Base-by-base conservation (phyloP, 2,888 invertebrate species). In the Liposcelis brunnea region DNA sequence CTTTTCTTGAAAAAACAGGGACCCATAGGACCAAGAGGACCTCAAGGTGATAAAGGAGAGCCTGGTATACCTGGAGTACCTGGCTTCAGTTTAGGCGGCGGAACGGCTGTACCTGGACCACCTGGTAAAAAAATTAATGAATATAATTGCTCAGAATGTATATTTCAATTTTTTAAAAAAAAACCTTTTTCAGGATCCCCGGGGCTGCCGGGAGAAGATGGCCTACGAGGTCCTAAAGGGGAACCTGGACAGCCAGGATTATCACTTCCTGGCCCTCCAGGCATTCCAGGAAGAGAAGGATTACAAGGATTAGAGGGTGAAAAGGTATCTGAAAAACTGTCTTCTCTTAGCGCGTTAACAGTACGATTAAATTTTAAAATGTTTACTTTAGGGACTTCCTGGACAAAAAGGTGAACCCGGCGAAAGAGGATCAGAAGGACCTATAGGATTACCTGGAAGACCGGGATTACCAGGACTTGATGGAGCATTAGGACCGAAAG, bases 401-500 rank as follows among this genome's bases (percentile, higher is more conserved):
- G 66, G 65, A 42, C 54, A 53, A 19, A 52, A 52, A 31, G 65
- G 64, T 43, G 50, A 53, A n/a, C 21, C 47, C n/a, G 62, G 58
- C 38, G 52, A 52, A 38, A 54, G 50, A 48, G 63, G 63, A 47
- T 53, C 55, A n/a, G 55, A 56, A 43, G 63, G 63, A 26, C 50
- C 55, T 10, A 54, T 51, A 7, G 65, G 65, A 36, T 49, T 54
- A 10, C 49, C 53, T 32, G 68, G 68, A 42, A 57, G 58, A 49
- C 57, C 58, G 11, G 68, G 68, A n/a, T 45, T 53, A 45, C 55
- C 60, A 31, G 66, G 69, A 44, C 43, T 59, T 31, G 51, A 57
- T 40, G 67, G 68, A 15, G 59, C 59, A 52, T 52, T 60, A 31
- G 68, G 68, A 11, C 50, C 55, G 16, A 64, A 63, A 48, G 68